These are phyloP conservation scores for Dipus sagitta DNA, from an alignment of 2,797 vertebrate species.

Conservation along the genomic window DNA sequence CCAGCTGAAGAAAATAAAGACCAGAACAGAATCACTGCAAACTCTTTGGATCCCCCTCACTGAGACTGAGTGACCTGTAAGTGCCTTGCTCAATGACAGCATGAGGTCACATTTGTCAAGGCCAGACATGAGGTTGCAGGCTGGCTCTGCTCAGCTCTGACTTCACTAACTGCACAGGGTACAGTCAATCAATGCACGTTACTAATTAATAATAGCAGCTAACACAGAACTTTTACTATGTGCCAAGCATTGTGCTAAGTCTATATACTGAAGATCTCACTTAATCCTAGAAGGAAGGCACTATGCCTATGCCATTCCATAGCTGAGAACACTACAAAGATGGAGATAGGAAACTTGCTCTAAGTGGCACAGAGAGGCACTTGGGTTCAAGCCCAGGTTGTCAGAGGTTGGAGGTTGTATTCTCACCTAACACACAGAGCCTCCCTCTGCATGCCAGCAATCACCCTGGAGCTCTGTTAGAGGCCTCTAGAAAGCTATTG, in stretches of 20 bases:
- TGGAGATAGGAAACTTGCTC: neutral
- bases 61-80: conserved; percentile 62
- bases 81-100: accelerated
- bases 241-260: neutral
- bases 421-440: accelerated
- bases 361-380: neutral
- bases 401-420: neutral
- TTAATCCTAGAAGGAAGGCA: neutral
- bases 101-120: neutral
- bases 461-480: neutral
- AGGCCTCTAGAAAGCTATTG: neutral
- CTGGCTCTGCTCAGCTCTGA: neutral
- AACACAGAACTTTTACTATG: neutral
- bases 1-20: neutral
- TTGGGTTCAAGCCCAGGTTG: neutral
- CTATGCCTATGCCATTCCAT: neutral
- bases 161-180: neutral
- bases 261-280: neutral
- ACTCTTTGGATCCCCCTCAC: neutral
- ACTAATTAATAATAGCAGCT: neutral
- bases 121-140: neutral
- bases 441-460: neutral
- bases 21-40: conserved; percentile 13
- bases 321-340: neutral
- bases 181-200: neutral